phyloP scores from a whole-genome alignment of 2,888 invertebrate genomes.

The Odontocerum albicorne region DNA sequence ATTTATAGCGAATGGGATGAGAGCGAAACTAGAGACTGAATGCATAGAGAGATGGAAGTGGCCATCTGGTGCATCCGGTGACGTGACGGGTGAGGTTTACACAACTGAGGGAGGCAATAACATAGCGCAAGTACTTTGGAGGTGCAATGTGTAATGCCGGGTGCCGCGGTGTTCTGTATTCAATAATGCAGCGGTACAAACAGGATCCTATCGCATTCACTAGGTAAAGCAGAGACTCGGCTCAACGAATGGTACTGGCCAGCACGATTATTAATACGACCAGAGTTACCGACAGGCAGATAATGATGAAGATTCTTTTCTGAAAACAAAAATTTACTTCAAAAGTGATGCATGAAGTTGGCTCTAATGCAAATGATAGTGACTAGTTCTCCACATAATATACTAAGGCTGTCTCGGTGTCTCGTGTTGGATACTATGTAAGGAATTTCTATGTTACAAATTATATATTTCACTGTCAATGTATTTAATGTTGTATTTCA shows the following conservation, averaged over 20 bases:
- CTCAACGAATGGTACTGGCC: slow-evolving; percentile 48
- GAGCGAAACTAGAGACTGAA: too few species aligned
- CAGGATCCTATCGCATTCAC: slow-evolving; percentile 28
- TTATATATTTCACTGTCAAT: too few species aligned
- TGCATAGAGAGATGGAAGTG: too few species aligned
- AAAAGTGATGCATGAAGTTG: too few species aligned
- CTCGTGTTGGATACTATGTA: too few species aligned
- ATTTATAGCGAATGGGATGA: too few species aligned
- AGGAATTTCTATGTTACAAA: too few species aligned
- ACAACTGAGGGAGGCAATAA: slow-evolving; percentile 17
- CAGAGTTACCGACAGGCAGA: slow-evolving; percentile 79
- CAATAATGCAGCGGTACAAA: slow-evolving; percentile 1
- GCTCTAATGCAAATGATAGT: too few species aligned
- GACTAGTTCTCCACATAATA: too few species aligned
- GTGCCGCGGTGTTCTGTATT: slow-evolving; percentile 11
- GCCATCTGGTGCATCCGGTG: too few species aligned
- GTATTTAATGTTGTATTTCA: too few species aligned
- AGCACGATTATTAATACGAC: slow-evolving; percentile 76
- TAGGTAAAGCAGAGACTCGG: slow-evolving; percentile 26
- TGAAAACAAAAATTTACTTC: slow-evolving; percentile 64
- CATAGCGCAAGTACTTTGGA: slow-evolving; percentile 20
- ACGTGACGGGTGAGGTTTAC: slow-evolving; percentile 29
- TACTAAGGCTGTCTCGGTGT: too few species aligned
- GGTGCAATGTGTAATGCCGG: slow-evolving; percentile 23
- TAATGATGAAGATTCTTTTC: slow-evolving; percentile 88